Base-by-base conservation (phyloP, 2,797 vertebrate genomes). In the Sciurus vulgaris region DNA sequence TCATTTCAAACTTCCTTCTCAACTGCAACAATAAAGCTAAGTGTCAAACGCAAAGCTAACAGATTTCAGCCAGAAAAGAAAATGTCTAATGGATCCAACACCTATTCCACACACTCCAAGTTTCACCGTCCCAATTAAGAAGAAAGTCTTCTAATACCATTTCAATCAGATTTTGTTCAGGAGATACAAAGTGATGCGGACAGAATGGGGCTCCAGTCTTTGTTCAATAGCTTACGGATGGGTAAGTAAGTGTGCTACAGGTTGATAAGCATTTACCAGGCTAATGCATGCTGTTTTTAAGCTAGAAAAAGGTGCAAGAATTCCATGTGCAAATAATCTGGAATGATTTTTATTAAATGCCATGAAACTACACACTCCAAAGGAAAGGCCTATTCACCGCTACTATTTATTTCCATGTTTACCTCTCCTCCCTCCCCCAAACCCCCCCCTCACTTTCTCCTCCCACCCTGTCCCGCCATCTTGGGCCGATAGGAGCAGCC, bases 381-480 rank as follows among this genome's bases (percentile, higher is more conserved):
- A 92, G 49, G 67, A 93, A 77, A 91, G 44, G 94, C 94, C 96
- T 14, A 33, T 84, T 96, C 96, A 94, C 94, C 83, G 91, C 96
- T 94, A 94, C 96, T 98, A 95, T 98, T 98, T 98, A 98, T 98
- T 98, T 98, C 97, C 97, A 97, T 98, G 98, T 98, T 98, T 98
- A 98, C 98, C 98, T 97, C 98, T 95, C 97, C 98, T 97, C 97
- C 97, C 97, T 91, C 97, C 94, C 95, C 78, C 63, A 86, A 91
- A 17, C 86, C 89, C 90, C 97, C 97, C 94, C 92, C 96, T 97
- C 98, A 98, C 98, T 98, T 98, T 98, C 98, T 98, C 98, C 98
- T 98, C 98, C 98, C 98, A 98, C 98, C 98, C 98, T 97, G 97
- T 98, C 98, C 99, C 99, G 99, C 99, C 99, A 99, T 99, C 99